phyloP scores from a whole-genome alignment of 1,140 invertebrate species.

The Diachasmimorpha longicaudata region DNA sequence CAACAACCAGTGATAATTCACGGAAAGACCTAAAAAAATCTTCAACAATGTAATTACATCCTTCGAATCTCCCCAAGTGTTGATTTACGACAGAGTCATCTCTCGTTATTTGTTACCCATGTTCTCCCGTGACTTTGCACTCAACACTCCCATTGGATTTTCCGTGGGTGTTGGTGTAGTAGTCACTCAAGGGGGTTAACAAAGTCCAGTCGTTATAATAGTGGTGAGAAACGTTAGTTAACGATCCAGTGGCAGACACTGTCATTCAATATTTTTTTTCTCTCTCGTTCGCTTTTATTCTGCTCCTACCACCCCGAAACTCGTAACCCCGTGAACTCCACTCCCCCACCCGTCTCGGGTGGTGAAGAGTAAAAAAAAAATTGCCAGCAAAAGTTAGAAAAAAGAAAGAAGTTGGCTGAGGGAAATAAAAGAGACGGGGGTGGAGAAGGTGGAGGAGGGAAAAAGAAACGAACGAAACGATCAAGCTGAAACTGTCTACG shows the following conservation, averaged over 20 bases:
- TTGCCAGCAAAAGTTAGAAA: background rate
- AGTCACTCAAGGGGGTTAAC: background rate
- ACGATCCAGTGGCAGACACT: constrained; percentile 8
- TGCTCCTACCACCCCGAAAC: background rate
- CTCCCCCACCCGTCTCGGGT: background rate
- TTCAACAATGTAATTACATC: background rate
- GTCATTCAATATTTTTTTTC: constrained; percentile 7
- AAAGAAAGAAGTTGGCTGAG: background rate
- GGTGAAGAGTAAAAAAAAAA: background rate
- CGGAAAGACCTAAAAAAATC: background rate
- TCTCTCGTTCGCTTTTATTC: background rate
- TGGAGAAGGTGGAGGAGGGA: background rate
- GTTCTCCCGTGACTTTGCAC: background rate
- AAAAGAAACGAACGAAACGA: background rate
- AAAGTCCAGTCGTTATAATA: background rate
- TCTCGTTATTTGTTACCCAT: background rate
- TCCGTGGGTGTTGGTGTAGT: background rate
- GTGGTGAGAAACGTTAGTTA: constrained; percentile 1
- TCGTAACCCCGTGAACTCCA: background rate
- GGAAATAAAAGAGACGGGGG: background rate
- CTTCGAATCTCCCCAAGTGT: background rate
- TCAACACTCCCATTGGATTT: background rate
- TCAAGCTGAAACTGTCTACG: background rate
- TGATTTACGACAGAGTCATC: background rate
- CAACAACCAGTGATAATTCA: too few species aligned